These are phyloP conservation scores for Pseudoips prasinana DNA, from an alignment of 2,888 invertebrate genomes.

Conservation along the genomic window DNA sequence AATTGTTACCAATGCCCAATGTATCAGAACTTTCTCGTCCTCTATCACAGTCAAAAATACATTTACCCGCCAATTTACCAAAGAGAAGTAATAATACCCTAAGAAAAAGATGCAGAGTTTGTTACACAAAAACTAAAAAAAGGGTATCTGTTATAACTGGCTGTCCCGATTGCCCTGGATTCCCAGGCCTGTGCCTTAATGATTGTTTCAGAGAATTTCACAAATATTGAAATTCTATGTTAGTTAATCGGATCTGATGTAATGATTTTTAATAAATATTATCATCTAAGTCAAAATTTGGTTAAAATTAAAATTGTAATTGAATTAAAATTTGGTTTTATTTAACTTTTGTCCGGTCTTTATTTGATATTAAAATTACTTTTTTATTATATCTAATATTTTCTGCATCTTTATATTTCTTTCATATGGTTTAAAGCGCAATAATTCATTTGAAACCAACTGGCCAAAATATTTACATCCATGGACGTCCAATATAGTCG, in stretches of 20 bases:
- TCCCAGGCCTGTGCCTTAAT: slow-evolving; percentile 18
- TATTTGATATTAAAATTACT: slow-evolving; percentile 15
- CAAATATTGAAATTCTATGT: slow-evolving; percentile 15
- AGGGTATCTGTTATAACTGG: slow-evolving; percentile 12
- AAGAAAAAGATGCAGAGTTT: slow-evolving; percentile 18
- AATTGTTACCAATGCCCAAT: slow-evolving; percentile 18
- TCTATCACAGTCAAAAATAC: slow-evolving; percentile 15
- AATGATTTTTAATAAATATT: slow-evolving; percentile 18
- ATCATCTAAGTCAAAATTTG: slow-evolving; percentile 15
- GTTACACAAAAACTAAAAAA: slow-evolving; percentile 19
- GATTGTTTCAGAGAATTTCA: slow-evolving; percentile 16
- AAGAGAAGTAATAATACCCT: slow-evolving; percentile 15
- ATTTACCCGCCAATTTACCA: slow-evolving; percentile 17
- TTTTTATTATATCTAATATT: slow-evolving; percentile 14
- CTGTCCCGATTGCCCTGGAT: slow-evolving; percentile 19
- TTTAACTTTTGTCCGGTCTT: slow-evolving; percentile 12
- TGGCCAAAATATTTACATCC: slow-evolving; percentile 24
- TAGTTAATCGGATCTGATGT: slow-evolving; percentile 17
- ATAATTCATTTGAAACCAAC: slow-evolving; percentile 22
- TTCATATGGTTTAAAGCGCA: slow-evolving; percentile 19
- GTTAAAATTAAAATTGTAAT: slow-evolving; percentile 14
- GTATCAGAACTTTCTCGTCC: slow-evolving; percentile 15
- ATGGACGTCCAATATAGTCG: slow-evolving; percentile 17
- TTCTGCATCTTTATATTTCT: slow-evolving; percentile 18
- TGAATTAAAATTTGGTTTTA: slow-evolving; percentile 15